Conservation (phyloP, 1,140 invertebrate species). For the Zaprionus ornatus region DNA sequence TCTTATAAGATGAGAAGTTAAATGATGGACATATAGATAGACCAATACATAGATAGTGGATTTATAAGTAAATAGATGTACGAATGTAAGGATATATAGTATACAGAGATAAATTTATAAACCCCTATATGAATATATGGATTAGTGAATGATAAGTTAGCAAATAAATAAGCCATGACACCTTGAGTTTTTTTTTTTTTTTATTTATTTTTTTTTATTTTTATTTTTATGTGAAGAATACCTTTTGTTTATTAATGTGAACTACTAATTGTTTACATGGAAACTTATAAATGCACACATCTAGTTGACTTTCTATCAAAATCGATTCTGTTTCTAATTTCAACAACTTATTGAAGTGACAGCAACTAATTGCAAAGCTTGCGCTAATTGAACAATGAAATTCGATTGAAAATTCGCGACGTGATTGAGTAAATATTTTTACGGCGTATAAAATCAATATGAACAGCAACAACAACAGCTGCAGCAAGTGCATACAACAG, state of each 20-base stretch:
- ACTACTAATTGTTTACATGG: not conserved
- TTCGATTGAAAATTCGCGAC: slow-evolving; percentile 63
- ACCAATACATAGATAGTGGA: too few relatives aligned
- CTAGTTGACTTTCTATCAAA: not conserved
- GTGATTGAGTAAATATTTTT: slow-evolving; percentile 52
- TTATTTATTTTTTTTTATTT: too few relatives aligned
- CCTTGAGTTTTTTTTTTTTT: too few relatives aligned
- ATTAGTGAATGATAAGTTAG: too few relatives aligned
- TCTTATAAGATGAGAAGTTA: too few relatives aligned
- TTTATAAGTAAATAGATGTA: too few relatives aligned
- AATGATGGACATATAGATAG: too few relatives aligned
- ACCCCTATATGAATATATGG: too few relatives aligned
- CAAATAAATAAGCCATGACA: not conserved
- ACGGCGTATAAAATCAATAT: slow-evolving; percentile 59
- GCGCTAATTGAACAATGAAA: slow-evolving; percentile 70
- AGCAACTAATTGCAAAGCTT: slow-evolving; percentile 8
- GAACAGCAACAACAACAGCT: not conserved
- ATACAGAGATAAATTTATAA: too few relatives aligned
- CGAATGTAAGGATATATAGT: too few relatives aligned
- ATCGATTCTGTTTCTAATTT: slow-evolving; percentile 1
- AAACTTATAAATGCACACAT: not conserved
- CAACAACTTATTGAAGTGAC: slow-evolving; percentile 11
- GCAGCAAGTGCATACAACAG: slow-evolving; percentile 23
- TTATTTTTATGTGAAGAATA: too few relatives aligned
- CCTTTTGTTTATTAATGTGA: not conserved